Evolutionary conservation across 1,140 invertebrate genomes (phyloP), one percentile per base, ranked within the genome.

Genomic region (Trachymyrmex septentrionalis): DNA sequence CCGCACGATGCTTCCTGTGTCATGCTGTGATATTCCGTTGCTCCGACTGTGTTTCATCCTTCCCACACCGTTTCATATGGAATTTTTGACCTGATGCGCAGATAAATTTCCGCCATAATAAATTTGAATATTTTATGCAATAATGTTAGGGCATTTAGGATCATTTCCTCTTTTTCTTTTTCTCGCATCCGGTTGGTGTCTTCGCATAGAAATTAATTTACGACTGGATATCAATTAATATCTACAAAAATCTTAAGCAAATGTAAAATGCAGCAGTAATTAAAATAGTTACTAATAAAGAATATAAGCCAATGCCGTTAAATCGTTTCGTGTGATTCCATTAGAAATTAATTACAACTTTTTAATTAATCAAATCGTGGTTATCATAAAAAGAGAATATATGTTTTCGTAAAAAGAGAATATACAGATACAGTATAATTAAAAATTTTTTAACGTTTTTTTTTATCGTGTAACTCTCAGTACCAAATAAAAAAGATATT

Each of bases 1-100:
- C 71, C 87, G 88, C 87, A 85, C 76, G 61, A 72, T 73, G 86
- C 73, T 92, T 93, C 92, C 92, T 92, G 92, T 69, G 44, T 64
- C 85, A 85, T 67, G 34, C 48, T 89, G 90, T 55, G 73, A 69
- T 27, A 73, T 27, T 30, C 24, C 4, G 19, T n/a, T 30, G 34
- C 38, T 19, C 10, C 30, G 4, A 38, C 72, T 81, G 59, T 85
- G 53, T 87, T 85, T 85, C 84, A 66, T 86, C 59, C 73, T 85
- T 24, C 73, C 55, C 24, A 4, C 48, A 48, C 2, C 12, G 34
- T 80, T 87, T 64, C 61, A 66, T 7, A 30, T 24, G 1, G n/a
- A 82, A 72, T 72, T 76, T 57, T 66, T 53, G 77, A 6, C 2
- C 5, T 4, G n/a, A 16, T 21, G 21, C 34, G 50, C 55, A 30